Base-by-base conservation (phyloP, 2,113 vertebrate species). In the Rhynchomys soricoides region DNA sequence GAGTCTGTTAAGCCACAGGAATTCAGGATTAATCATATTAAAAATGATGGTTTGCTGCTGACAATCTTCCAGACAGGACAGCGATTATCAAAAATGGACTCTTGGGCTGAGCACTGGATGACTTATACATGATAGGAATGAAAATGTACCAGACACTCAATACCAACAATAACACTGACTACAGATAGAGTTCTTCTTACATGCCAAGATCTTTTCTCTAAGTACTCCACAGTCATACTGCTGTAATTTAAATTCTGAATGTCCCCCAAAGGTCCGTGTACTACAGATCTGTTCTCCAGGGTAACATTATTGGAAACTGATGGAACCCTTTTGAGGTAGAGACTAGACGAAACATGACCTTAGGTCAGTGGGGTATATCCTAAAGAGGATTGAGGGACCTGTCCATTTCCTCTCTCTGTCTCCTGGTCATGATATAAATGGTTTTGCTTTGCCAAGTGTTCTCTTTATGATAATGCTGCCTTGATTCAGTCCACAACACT, bases 121-220 rank as follows among this genome's bases (percentile, higher is more conserved):
- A 74, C 40, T 9, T 50, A 87, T 10, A 74, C 3, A 11, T 5
- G 37, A 43, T 4, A 4, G 37, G 24, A 93, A 89, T 86, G 52
- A 91, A 95, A 85, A 62, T 57, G 21, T n/a, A 89, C 73, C 52
- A 79, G 52, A 55, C 0, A 17, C 31, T 96, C 71, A 86, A 43
- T 73, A 77, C 52, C 40, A 89, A 1, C 70, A 86, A 86, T 71
- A 66, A 37, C 68, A 45, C 26, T 19, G n/a, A 82, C 43, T 34
- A 11, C 34, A 5, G 74, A 78, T 11, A 74, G 70, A 90, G 71
- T 52, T 82, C 15, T 45, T 89, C 90, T 86, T 92, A 88, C 93
- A 66, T 86, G 66, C 94, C 75, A 95, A 68, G 64, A 78, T 45
- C 81, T 89, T 48, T 78, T 89, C 64, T 93, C 73, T 87, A 55